Conservation (phyloP, 1,140 invertebrate genomes). For the Aleiodes sp. region DNA sequence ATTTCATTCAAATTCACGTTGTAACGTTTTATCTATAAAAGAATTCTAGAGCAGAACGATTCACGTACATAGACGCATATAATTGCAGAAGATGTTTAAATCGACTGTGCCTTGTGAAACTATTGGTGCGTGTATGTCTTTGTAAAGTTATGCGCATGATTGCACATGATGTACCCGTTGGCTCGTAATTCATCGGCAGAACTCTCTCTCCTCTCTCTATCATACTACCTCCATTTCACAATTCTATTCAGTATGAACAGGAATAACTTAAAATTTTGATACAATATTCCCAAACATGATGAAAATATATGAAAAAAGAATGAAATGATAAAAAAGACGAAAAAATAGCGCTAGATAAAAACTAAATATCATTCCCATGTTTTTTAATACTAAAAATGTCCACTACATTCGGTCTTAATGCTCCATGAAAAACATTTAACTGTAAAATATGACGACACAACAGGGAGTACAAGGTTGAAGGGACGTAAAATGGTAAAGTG, state of each 20-base stretch:
- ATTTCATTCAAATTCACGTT: not conserved
- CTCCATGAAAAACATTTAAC: not conserved
- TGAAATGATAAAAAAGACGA: not conserved
- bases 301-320: not conserved
- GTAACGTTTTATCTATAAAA: not conserved
- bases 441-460: constrained; percentile 2
- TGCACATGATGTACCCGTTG: constrained; percentile 14
- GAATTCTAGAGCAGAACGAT: not conserved
- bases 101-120: not conserved
- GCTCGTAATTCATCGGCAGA: constrained; percentile 9
- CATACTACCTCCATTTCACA: not conserved
- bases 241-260: not conserved
- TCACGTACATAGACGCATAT: not conserved
- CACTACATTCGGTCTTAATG: not conserved
- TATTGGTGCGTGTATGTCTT: not conserved
- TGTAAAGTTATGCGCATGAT: constrained; percentile 16
- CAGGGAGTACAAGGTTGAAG: not conserved
- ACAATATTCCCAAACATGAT: not conserved
- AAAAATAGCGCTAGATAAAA: not conserved
- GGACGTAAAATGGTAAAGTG: not conserved
- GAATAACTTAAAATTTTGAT: not conserved
- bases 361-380: not conserved
- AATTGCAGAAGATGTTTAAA: not conserved
- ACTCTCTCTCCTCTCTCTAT: not conserved
- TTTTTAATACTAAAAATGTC: not conserved